These are phyloP conservation scores for Aphrocallistes beatrix DNA, from an alignment of 37 sponge, comb jelly and placozoan genomes.

Conservation along the genomic window DNA sequence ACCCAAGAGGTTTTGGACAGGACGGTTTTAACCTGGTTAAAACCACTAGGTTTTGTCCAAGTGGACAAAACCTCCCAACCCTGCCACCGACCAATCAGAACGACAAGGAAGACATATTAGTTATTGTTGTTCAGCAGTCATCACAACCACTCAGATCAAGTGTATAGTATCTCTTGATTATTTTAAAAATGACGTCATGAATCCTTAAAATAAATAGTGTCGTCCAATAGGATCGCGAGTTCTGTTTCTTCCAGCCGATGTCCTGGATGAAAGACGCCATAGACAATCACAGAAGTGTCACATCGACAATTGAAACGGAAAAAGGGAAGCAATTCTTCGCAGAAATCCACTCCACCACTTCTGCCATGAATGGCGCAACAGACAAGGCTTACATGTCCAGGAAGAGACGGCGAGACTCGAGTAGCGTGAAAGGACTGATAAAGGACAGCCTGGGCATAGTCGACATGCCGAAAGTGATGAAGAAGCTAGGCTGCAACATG, in stretches of 20 bases:
- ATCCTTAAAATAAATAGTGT: too few relatives aligned
- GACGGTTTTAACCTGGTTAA: too few relatives aligned
- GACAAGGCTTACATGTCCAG: background rate
- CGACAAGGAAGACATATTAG: too few relatives aligned
- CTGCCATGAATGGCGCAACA: slow-evolving; percentile 1
- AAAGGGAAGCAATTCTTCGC: background rate
- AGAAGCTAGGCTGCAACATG: background rate
- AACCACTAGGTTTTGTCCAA: too few relatives aligned
- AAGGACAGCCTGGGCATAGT: background rate
- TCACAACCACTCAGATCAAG: too few relatives aligned
- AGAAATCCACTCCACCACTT: slow-evolving; percentile 12
- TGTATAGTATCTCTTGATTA: too few relatives aligned
- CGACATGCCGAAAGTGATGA: background rate
- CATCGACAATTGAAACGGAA: background rate
- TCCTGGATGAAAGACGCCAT: background rate
- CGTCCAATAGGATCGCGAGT: background rate
- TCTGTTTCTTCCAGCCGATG: background rate
- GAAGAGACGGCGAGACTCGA: background rate
- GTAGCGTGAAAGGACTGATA: background rate
- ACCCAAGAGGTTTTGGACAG: too few relatives aligned
- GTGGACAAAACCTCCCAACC: too few relatives aligned
- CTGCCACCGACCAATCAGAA: too few relatives aligned
- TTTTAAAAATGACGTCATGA: too few relatives aligned
- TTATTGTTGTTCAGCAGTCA: too few relatives aligned
- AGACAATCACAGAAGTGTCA: background rate